These are phyloP conservation scores for Rhynchonycteris naso DNA, from an alignment of 2,797 vertebrate genomes.

Conservation along the genomic window DNA sequence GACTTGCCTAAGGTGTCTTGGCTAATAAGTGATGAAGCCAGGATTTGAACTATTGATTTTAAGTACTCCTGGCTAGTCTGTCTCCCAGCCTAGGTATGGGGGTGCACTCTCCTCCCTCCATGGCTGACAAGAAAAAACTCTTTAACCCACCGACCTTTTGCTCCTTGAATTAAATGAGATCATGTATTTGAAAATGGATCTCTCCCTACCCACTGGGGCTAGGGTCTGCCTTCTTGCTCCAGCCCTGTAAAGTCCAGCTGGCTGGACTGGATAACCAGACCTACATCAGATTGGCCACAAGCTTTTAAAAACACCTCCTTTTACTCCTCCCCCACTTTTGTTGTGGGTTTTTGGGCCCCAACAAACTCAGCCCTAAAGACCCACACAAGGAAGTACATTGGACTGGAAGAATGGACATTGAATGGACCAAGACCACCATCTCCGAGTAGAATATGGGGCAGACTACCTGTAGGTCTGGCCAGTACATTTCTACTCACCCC, in stretches of 20 bases:
- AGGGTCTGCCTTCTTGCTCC: background rate
- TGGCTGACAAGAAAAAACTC: background rate
- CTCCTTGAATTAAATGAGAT: conserved; percentile 41
- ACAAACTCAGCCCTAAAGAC: background rate
- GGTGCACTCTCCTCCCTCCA: background rate
- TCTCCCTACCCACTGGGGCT: background rate
- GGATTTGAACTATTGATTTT: background rate
- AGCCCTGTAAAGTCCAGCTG: background rate
- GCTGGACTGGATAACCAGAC: background rate
- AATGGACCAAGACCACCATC: background rate
- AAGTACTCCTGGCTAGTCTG: background rate
- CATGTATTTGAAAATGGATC: background rate
- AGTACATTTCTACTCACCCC: background rate
- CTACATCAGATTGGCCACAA: background rate
- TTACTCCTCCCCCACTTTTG: background rate
- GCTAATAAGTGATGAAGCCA: background rate
- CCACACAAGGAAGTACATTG: background rate
- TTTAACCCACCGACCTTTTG: background rate
- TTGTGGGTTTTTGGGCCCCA: background rate
- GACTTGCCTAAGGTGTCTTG: background rate
- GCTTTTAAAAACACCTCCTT: conserved; percentile 28
- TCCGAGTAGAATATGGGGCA: background rate
- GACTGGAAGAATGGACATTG: background rate
- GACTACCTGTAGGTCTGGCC: background rate
- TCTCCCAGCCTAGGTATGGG: background rate